Evolutionary conservation across 2,797 vertebrate species (phyloP).

Genomic region (Odontamblyopus rebecca): DNA sequence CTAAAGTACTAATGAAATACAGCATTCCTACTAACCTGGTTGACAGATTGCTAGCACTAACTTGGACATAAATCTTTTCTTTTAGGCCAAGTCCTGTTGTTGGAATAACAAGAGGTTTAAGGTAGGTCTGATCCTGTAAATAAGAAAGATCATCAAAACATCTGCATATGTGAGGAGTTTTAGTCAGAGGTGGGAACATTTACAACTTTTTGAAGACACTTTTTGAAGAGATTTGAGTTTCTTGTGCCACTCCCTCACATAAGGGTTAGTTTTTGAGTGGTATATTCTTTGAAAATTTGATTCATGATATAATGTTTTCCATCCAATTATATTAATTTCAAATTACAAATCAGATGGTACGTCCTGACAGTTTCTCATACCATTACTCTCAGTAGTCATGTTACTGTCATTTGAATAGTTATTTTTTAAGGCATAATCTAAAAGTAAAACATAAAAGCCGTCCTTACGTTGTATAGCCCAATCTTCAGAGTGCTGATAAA

Average conservation of each 20-base stretch:
- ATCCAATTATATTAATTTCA: too few species aligned
- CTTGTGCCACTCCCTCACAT: too few species aligned
- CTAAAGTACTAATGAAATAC: neutral
- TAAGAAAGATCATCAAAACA: conserved; percentile 7
- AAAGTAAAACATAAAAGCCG: neutral
- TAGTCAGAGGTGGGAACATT: too few species aligned
- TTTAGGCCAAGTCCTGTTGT: conserved; percentile 69
- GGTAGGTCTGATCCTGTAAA: conserved; percentile 50
- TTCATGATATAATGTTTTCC: too few species aligned
- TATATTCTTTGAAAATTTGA: too few species aligned
- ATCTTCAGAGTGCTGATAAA: conserved; percentile 77
- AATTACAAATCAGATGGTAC: too few species aligned
- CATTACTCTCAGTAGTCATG: too few species aligned
- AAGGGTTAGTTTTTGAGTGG: too few species aligned
- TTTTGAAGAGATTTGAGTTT: too few species aligned
- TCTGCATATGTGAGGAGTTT: neutral
- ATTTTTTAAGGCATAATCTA: neutral
- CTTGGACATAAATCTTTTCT: conserved; percentile 74
- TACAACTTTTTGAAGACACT: too few species aligned
- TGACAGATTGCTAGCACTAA: conserved; percentile 75
- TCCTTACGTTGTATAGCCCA: conserved; percentile 67
- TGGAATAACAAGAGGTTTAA: conserved; percentile 53
- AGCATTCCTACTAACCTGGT: conserved; percentile 56
- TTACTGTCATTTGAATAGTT: too few species aligned
- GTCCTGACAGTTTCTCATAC: too few species aligned